phyloP scores from a whole-genome alignment of 92 coral and sea anemone species.

The Bergia puertoricense region DNA sequence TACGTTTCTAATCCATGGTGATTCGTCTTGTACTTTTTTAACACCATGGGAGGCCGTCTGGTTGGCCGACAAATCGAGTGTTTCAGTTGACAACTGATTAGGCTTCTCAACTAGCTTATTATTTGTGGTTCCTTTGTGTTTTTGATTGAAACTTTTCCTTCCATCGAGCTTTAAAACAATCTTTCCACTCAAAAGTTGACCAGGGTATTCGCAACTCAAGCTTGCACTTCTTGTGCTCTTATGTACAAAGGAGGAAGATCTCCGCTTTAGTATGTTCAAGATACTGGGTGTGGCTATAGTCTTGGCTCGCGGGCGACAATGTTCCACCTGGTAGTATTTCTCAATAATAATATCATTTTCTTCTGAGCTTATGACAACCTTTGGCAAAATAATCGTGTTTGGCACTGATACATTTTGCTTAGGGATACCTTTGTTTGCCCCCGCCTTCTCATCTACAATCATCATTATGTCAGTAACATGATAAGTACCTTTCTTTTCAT shows the following conservation, averaged over 20 bases:
- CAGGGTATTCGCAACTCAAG: neutral
- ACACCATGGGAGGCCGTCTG: neutral
- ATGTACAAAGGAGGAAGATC: neutral
- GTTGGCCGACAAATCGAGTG: neutral
- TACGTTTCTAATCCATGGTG: neutral
- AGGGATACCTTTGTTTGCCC: neutral
- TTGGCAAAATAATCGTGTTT: neutral
- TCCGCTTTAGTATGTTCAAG: neutral
- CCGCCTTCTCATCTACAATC: neutral
- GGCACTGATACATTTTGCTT: neutral
- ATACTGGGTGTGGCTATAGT: conserved; percentile 13
- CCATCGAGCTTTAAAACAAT: neutral
- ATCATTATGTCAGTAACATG: conserved; percentile 1
- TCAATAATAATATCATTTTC: neutral
- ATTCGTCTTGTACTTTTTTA: neutral
- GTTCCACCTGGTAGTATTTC: neutral
- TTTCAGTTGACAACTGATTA: neutral
- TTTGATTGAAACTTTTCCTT: neutral
- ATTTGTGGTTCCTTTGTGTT: neutral
- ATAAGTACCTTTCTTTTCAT: conserved; percentile 2
- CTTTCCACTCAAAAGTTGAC: neutral
- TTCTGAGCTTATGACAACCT: conserved; percentile 21
- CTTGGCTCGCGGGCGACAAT: conserved; percentile 14
- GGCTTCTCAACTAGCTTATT: neutral
- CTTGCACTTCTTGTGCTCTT: neutral